Evolutionary conservation across 2,888 invertebrate species (phyloP).

Genomic region (Andricus quercusramuli): DNA sequence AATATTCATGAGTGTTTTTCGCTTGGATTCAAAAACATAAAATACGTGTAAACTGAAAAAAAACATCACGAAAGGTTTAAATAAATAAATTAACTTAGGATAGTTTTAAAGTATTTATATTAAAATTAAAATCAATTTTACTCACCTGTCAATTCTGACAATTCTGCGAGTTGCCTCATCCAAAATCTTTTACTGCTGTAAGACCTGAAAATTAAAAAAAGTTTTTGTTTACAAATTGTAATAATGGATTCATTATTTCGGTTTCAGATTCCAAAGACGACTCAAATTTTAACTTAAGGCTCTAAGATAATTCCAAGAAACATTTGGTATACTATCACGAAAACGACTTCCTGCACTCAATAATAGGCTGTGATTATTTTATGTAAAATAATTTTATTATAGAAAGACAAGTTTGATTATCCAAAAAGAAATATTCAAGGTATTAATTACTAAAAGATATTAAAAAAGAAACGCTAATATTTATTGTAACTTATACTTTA

Average conservation of each 20-base stretch:
- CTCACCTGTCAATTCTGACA: constrained; percentile 64
- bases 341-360: constrained; percentile 2
- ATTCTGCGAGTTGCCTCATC: constrained; percentile 64
- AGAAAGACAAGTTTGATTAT: background rate
- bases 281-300: background rate
- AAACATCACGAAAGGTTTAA: constrained; percentile 12
- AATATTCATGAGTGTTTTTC: constrained; percentile 34
- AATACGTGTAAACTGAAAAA: background rate
- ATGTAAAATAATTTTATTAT: background rate
- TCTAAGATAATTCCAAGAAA: background rate
- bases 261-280: constrained; percentile 14
- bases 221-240: background rate
- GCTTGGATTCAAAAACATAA: constrained; percentile 3
- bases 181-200: constrained; percentile 61
- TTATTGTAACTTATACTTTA: constrained; percentile 37
- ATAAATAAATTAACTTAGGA: background rate
- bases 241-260: background rate
- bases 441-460: constrained; percentile 41
- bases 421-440: background rate
- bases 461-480: constrained; percentile 50
- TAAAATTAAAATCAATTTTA: background rate
- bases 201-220: background rate
- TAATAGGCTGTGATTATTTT: constrained; percentile 21
- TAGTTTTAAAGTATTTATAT: background rate
- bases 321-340: background rate